Percentiles rank a stretch among this genome's conserved stretches.
Evolutionary conservation across 2,888 invertebrate species (phyloP).

Genomic region (Prosapia bicincta): DNA sequence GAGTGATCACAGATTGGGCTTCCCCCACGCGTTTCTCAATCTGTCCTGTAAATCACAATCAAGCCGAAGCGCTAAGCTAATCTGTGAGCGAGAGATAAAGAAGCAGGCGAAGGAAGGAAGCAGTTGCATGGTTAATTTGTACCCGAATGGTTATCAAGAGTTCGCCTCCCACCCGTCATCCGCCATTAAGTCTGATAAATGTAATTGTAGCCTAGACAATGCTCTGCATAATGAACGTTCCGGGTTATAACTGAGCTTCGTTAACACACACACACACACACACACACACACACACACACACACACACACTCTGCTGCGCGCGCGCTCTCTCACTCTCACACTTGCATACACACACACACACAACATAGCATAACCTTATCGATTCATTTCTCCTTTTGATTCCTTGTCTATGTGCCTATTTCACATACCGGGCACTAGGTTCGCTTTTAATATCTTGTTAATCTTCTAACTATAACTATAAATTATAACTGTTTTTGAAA

Average conservation of each 20-base stretch:
- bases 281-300: too few species aligned
- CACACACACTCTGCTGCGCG: too few species aligned
- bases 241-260: background rate
- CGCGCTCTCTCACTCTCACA: too few species aligned
- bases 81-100: background rate
- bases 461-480: too few species aligned
- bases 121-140: background rate
- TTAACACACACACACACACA: background rate
- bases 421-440: too few species aligned
- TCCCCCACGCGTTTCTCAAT: background rate
- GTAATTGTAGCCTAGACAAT: background rate
- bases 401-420: too few species aligned
- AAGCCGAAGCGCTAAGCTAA: background rate
- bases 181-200: background rate
- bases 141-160: background rate
- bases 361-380: too few species aligned
- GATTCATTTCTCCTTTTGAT: too few species aligned
- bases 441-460: too few species aligned
- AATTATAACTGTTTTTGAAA: too few species aligned
- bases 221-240: background rate
- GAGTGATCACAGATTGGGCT: too few species aligned
- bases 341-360: too few species aligned
- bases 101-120: background rate
- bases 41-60: background rate
- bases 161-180: background rate